Percentiles rank a stretch among this genome's conserved stretches.
Conservation (phyloP, 2,797 vertebrate species). For the Pteropus rufus region DNA sequence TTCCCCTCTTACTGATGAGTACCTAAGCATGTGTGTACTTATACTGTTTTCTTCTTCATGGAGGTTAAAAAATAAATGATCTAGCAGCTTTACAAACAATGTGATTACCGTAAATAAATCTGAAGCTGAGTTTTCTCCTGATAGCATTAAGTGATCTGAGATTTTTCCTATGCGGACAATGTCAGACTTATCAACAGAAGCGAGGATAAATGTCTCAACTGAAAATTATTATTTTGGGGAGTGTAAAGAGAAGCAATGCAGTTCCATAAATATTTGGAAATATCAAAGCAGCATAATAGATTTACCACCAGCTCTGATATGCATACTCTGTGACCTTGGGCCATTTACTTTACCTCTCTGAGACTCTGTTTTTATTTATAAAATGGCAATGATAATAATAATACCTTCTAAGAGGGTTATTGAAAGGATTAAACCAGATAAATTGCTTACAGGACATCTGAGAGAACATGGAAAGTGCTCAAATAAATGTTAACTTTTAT, state of each 20-base stretch:
- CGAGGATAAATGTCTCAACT: neutral
- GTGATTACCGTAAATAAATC: constrained; percentile 54
- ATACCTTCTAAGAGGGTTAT: neutral
- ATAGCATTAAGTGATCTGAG: neutral
- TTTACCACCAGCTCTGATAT: neutral
- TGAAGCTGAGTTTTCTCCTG: constrained; percentile 38
- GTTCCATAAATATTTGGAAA: neutral
- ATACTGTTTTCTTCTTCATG: neutral
- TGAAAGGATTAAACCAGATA: neutral
- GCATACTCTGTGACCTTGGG: neutral
- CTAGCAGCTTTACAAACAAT: constrained; percentile 39
- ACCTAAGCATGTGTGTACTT: neutral
- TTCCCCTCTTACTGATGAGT: neutral
- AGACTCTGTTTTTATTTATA: neutral
- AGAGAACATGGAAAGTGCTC: neutral
- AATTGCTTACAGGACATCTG: neutral
- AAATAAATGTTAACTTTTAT: neutral
- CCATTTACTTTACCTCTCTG: neutral
- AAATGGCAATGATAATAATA: neutral
- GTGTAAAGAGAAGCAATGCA: neutral
- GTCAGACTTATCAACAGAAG: neutral
- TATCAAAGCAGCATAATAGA: neutral
- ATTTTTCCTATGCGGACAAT: neutral
- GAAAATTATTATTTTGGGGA: constrained; percentile 29
- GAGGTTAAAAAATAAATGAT: constrained; percentile 60